A percentile compares a stretch with the other conserved stretches of the same genome.
Evolutionary conservation across 92 coral and sea anemone genomes (phyloP).

Genomic region (Meandrina meandrites): DNA sequence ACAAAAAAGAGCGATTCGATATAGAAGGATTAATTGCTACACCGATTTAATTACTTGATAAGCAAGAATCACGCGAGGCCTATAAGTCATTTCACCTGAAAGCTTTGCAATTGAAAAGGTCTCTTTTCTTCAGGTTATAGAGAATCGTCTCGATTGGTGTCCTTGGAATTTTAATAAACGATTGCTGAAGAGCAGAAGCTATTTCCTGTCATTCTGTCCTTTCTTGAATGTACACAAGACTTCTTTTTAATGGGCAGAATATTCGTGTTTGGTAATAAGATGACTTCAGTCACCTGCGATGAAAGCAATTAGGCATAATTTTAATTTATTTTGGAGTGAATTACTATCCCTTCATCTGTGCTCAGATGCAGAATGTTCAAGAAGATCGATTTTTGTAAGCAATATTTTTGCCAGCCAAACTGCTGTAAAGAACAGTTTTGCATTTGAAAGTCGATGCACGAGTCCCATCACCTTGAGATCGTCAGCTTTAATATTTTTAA

Average conservation of each 20-base stretch:
- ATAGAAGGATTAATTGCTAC: background rate
- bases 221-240: background rate
- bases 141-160: background rate
- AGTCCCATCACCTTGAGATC: background rate
- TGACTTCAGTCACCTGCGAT: background rate
- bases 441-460: background rate
- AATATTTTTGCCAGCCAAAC: background rate
- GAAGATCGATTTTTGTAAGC: background rate
- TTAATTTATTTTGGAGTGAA: background rate
- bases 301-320: background rate
- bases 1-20: background rate
- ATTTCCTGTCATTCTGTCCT: background rate
- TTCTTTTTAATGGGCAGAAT: background rate
- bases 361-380: background rate
- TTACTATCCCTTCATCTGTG: background rate
- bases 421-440: background rate
- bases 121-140: background rate
- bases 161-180: background rate
- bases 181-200: background rate
- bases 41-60: background rate
- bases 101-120: background rate
- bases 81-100: background rate
- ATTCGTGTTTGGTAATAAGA: background rate
- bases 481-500: background rate
- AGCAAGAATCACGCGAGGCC: background rate